Conservation (phyloP, 2,888 invertebrate genomes). For the Cephus nigrinus region DNA sequence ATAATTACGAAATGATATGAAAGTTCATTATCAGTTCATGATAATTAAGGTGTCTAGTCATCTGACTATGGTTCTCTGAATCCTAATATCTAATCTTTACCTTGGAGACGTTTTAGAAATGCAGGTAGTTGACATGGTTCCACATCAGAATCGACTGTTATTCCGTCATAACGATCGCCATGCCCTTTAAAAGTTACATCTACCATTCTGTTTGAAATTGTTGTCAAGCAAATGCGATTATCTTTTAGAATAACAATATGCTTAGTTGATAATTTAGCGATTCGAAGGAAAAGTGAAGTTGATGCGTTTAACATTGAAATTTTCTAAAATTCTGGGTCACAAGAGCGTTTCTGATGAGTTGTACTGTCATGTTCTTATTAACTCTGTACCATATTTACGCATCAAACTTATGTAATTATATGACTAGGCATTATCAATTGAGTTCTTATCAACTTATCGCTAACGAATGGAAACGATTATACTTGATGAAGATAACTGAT, state of each 20-base stretch:
- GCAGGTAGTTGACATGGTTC: conserved; percentile 69
- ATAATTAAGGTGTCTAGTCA: background rate
- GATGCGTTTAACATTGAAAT: background rate
- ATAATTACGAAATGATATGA: conserved; percentile 40
- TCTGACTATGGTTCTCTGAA: background rate
- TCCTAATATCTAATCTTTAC: conserved; percentile 60
- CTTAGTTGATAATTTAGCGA: background rate
- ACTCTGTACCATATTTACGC: background rate
- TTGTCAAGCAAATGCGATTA: background rate
- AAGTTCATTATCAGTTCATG: conserved; percentile 11
- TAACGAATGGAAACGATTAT: background rate
- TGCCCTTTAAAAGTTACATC: conserved; percentile 65
- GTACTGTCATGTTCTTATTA: background rate
- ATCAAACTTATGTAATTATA: background rate
- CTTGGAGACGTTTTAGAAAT: conserved; percentile 71
- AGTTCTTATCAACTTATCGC: background rate
- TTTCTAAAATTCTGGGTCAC: background rate
- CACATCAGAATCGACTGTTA: conserved; percentile 75
- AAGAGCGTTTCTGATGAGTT: background rate
- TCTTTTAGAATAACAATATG: background rate
- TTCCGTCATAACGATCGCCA: conserved; percentile 77
- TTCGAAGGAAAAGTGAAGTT: background rate
- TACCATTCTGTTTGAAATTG: background rate
- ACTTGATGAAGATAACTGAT: background rate
- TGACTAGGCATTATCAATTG: background rate